Conservation (phyloP, 2,888 invertebrate species). For the Furcula furcula region DNA sequence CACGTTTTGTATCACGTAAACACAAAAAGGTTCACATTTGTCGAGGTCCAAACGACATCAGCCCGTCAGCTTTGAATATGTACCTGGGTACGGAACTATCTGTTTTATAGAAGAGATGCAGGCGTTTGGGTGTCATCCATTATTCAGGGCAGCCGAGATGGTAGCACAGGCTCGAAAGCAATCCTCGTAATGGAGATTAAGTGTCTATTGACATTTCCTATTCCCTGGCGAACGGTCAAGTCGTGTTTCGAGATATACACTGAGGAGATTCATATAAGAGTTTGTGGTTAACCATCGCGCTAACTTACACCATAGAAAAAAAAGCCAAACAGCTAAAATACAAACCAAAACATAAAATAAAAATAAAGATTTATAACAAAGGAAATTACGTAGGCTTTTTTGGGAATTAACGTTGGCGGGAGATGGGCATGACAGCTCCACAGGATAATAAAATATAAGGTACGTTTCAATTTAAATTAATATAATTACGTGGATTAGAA, state of each 20-base stretch:
- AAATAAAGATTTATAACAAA: too few relatives aligned
- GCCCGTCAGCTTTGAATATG: conserved; percentile 11
- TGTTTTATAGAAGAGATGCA: conserved; percentile 14
- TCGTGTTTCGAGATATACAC: too few relatives aligned
- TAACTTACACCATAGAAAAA: too few relatives aligned
- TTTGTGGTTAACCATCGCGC: conserved; percentile 2
- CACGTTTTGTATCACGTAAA: conserved; percentile 25
- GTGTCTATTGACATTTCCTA: conserved; percentile 52
- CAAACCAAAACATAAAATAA: too few relatives aligned
- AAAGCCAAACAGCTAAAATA: too few relatives aligned
- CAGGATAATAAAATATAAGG: too few relatives aligned
- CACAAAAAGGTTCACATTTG: conserved; percentile 30
- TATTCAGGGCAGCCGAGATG: conserved; percentile 52
- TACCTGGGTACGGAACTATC: not conserved
- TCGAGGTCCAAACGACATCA: conserved; percentile 11
- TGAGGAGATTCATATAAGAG: conserved; percentile 1
- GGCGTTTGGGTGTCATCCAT: conserved; percentile 51
- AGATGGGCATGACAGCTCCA: too few relatives aligned
- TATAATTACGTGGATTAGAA: too few relatives aligned
- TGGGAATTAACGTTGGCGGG: too few relatives aligned
- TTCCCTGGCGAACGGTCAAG: conserved; percentile 19
- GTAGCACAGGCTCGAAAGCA: conserved; percentile 41
- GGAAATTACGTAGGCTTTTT: too few relatives aligned
- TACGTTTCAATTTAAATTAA: too few relatives aligned
- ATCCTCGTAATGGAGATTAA: conserved; percentile 58